Conservation (phyloP, 2,888 invertebrate species). For the Thera britannica region DNA sequence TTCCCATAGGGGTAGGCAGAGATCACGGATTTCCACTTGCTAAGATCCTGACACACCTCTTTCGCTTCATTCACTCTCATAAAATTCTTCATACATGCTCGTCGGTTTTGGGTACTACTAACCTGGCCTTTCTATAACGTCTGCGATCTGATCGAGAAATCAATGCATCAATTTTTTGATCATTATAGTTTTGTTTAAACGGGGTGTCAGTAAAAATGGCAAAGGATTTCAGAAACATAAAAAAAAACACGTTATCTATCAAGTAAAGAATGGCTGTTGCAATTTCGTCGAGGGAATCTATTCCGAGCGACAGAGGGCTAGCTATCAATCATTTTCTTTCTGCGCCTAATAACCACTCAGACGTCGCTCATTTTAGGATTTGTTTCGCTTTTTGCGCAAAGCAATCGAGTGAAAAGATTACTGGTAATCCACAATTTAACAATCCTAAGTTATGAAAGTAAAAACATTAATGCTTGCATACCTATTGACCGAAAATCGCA, state of each 20-base stretch:
- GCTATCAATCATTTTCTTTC: conserved; percentile 29
- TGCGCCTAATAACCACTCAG: conserved; percentile 18
- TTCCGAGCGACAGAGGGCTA: conserved; percentile 16
- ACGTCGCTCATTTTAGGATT: conserved; percentile 23
- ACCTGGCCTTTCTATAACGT: no score
- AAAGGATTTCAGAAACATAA: neutral
- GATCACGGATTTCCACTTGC: no score
- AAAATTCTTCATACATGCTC: no score
- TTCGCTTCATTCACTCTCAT: no score
- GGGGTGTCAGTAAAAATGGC: neutral
- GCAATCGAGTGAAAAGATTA: conserved; percentile 22
- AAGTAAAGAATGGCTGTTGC: conserved; percentile 10
- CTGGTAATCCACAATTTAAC: conserved; percentile 12
- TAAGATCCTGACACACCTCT: no score
- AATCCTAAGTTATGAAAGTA: conserved; percentile 16
- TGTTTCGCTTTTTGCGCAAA: conserved; percentile 29
- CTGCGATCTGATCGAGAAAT: no score
- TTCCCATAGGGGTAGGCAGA: no score
- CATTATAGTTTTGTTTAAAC: no score
- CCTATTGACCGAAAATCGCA: neutral
- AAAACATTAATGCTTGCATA: conserved; percentile 1
- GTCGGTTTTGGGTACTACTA: no score
- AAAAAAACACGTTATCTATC: neutral
- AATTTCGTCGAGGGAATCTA: conserved; percentile 23
- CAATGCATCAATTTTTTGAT: no score